A percentile compares a stretch with the other conserved stretches of the same genome.
Conservation (phyloP, 2,113 vertebrate species). For the Limanda limanda region DNA sequence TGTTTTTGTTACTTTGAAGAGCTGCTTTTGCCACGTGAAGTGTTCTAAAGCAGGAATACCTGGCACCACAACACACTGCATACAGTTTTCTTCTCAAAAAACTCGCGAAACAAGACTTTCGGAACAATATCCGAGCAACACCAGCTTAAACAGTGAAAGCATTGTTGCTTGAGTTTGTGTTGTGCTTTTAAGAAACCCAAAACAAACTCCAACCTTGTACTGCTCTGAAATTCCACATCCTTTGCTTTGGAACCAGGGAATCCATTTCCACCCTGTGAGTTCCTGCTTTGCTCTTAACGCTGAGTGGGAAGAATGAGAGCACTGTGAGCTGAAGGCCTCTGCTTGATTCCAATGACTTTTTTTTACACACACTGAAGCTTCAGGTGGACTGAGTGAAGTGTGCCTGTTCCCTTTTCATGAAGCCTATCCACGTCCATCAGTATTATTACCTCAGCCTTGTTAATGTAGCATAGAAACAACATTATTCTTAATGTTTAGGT, state of each 20-base stretch:
- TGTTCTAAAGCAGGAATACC: constrained; percentile 54
- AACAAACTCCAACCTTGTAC: constrained; percentile 40
- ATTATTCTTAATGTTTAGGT: constrained; percentile 5
- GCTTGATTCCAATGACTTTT: constrained; percentile 43
- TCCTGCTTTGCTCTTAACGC: constrained; percentile 51
- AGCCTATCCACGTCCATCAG: neutral
- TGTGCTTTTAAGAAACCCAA: constrained; percentile 32
- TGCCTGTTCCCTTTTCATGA: neutral
- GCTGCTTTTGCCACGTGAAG: constrained; percentile 5
- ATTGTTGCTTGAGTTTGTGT: constrained; percentile 36
- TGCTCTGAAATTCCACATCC: constrained; percentile 73
- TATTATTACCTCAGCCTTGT: neutral
- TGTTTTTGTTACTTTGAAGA: constrained; percentile 50
- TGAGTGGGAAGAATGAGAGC: constrained; percentile 56
- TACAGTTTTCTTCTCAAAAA: constrained; percentile 19
- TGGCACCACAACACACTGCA: neutral
- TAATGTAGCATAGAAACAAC: neutral
- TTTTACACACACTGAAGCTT: constrained; percentile 37
- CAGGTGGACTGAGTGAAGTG: constrained; percentile 36
- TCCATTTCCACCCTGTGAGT: constrained; percentile 70
- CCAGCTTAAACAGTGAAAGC: constrained; percentile 1
- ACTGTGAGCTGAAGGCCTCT: constrained; percentile 50
- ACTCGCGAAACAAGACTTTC: neutral
- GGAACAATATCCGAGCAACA: neutral
- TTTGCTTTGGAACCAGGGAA: constrained; percentile 65